Evolutionary conservation across 2,113 vertebrate species (phyloP).

Genomic region (Gymnogyps californianus): DNA sequence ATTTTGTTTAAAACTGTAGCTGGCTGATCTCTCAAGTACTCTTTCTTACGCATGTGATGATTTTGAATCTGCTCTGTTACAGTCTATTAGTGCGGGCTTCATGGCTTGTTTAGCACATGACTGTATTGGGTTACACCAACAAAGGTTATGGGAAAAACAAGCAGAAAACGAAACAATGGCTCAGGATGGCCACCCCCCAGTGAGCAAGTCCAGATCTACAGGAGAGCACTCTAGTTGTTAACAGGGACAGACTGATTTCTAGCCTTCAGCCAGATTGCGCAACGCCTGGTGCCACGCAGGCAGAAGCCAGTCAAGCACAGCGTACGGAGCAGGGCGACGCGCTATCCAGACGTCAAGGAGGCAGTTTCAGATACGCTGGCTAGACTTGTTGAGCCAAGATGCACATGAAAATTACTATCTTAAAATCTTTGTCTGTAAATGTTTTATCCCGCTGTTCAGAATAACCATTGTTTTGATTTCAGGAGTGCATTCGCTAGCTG

Average conservation of each 20-base stretch:
- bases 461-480: background rate
- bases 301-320: accelerated
- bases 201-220: background rate
- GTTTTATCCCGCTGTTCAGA: background rate
- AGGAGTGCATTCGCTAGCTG: background rate
- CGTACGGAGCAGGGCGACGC: accelerated
- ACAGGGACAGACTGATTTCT: background rate
- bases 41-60: background rate
- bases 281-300: accelerated
- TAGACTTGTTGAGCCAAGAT: background rate
- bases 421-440: background rate
- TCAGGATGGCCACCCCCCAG: background rate
- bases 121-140: background rate
- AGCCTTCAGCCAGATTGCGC: background rate
- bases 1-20: background rate
- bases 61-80: background rate
- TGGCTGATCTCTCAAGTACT: background rate
- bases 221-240: background rate
- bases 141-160: background rate
- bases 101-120: accelerated
- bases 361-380: accelerated
- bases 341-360: accelerated
- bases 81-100: accelerated
- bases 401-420: background rate
- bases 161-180: background rate